Evolutionary conservation across 2,113 vertebrate species (phyloP).

Genomic region (Hippolais icterina): DNA sequence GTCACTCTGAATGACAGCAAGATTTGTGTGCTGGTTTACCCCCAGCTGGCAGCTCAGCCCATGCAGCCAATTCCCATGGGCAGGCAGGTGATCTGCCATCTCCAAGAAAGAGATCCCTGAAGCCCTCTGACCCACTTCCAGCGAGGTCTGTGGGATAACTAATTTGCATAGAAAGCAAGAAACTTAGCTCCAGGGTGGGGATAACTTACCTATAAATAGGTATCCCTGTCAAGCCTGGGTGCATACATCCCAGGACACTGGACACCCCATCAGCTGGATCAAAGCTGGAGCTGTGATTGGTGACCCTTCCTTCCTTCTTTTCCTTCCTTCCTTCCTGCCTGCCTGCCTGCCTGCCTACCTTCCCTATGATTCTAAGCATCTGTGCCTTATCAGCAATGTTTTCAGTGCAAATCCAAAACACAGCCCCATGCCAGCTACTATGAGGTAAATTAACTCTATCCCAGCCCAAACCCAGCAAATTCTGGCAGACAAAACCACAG

Average conservation of each 20-base stretch:
- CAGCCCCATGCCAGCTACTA: not conserved
- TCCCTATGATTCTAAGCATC: not conserved
- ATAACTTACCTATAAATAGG: not conserved
- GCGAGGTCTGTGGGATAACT: not conserved
- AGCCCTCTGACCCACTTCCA: not conserved
- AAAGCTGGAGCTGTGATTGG: not conserved
- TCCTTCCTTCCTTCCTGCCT: not conserved
- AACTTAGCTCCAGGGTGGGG: not conserved
- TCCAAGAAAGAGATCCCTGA: not conserved
- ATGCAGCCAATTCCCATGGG: not conserved
- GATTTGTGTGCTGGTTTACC: not conserved
- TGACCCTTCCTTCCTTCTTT: too few relatives aligned
- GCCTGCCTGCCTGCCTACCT: not conserved
- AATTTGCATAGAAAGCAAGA: not conserved
- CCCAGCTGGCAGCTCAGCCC: not conserved
- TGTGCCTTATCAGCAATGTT: not conserved
- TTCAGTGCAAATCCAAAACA: not conserved
- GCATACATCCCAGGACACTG: not conserved
- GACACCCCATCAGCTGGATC: not conserved
- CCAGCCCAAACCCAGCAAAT: not conserved
- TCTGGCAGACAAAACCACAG: not conserved
- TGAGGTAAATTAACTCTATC: not conserved
- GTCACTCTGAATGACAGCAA: not conserved
- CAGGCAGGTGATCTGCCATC: not conserved
- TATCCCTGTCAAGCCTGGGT: not conserved